Evolutionary conservation across 2,113 vertebrate species (phyloP), one percentile per base, ranked within the genome.

Genomic region (Tapirus terrestris): DNA sequence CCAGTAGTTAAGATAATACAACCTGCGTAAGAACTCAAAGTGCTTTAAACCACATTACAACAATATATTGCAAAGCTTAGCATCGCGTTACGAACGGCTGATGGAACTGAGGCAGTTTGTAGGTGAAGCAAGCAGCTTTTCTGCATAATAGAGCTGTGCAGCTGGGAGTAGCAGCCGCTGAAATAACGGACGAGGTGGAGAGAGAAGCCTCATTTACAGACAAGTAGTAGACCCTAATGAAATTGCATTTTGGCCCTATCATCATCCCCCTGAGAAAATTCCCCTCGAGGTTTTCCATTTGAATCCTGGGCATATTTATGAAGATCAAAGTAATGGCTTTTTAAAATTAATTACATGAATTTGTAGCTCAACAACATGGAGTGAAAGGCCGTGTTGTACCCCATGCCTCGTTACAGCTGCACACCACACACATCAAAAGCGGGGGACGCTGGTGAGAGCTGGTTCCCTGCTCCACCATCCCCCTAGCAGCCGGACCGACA

Each of bases 11-110:
- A 94, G 51, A 61, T 65, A 95, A 96, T 36, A 96, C 12, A 91
- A 31, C 58, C 60, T 88, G 45, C 14, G 2, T 72, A 82, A 80
- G 83, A 90, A 85, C 83, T 21, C 16, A 88, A 93, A 92, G 89
- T 93, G 80, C 86, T 95, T 96, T 73, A 95, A 45, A 93, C 86
- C 58, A 96, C 98, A 96, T 97, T 79, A 97, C 21, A 97, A 89
- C 92, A 92, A 39, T 87, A 97, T 83, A 97, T 96, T 93, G 95
- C 94, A 97, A 97, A 98, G 97, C 88, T 98, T 98, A 97, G 96
- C 96, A 96, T 48, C 97, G 93, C 97, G 82, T 97, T 97, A 98
- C 95, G 97, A 98, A 98, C 88, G 96, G 95, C 95, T 98, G 95
- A 90, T 68, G 95, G 96, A 98, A 96, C 89, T 70, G 7, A 56